Evolutionary conservation across 2,888 invertebrate species (phyloP).

Genomic region (Cephus nigrinus): DNA sequence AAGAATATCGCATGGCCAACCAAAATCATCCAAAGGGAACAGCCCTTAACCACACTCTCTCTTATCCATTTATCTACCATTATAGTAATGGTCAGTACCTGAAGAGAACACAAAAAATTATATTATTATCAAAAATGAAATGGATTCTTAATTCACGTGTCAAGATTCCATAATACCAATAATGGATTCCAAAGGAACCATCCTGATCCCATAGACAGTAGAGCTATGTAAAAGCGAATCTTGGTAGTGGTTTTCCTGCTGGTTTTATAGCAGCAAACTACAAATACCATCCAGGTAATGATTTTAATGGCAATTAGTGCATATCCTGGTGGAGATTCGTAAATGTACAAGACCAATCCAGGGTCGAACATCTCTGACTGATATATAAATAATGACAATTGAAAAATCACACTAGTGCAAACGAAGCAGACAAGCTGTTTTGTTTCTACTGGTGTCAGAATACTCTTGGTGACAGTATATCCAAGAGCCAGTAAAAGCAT

Average conservation of each 20-base stretch:
- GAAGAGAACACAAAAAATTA: conserved; percentile 8
- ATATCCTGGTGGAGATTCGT: conserved; percentile 92
- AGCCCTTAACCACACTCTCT: conserved; percentile 74
- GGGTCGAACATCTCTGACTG: conserved; percentile 90
- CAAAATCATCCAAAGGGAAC: conserved; percentile 51
- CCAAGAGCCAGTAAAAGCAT: conserved; percentile 89
- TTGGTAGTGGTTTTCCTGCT: conserved; percentile 46
- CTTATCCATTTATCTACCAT: conserved; percentile 82
- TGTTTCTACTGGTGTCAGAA: conserved; percentile 78
- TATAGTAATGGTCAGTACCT: conserved; percentile 78
- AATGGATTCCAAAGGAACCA: conserved; percentile 59
- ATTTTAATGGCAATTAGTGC: conserved; percentile 81
- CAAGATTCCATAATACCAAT: conserved; percentile 38
- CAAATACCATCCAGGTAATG: conserved; percentile 85
- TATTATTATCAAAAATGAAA: neutral
- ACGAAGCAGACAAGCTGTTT: conserved; percentile 85
- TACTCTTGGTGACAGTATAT: conserved; percentile 88
- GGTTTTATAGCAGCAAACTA: conserved; percentile 65
- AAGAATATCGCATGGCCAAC: conserved; percentile 55
- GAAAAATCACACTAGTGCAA: conserved; percentile 79
- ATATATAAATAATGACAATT: conserved; percentile 81
- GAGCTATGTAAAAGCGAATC: conserved; percentile 51
- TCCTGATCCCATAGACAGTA: conserved; percentile 53
- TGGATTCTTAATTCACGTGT: neutral
- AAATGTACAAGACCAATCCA: conserved; percentile 88